These are phyloP conservation scores for Diadegma fenestrale DNA, from an alignment of 2,888 invertebrate genomes.

Conservation along the genomic window DNA sequence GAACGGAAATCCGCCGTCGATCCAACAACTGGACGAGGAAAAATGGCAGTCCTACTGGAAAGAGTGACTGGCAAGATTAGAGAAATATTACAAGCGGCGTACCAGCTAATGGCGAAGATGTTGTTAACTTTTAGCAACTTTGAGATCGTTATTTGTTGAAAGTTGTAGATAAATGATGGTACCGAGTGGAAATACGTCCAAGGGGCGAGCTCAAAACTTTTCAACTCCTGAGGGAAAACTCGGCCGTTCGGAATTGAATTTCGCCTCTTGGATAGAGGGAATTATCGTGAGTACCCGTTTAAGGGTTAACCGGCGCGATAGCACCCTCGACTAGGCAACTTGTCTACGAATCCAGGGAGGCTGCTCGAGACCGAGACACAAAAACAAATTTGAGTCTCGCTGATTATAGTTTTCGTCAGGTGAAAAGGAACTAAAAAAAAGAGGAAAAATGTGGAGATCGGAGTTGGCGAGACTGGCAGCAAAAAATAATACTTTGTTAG, in stretches of 20 bases:
- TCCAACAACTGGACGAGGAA: conserved; percentile 86
- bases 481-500: neutral
- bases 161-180: conserved; percentile 48
- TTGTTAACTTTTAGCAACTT: conserved; percentile 19
- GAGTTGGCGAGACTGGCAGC: neutral
- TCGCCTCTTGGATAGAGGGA: no score
- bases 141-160: conserved; percentile 24
- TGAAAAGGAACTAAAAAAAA: neutral
- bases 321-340: conserved; percentile 11
- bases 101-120: conserved; percentile 15
- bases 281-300: no score
- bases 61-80: conserved; percentile 88
- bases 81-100: conserved; percentile 84
- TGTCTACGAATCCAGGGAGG: conserved; percentile 4
- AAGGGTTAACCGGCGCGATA: conserved; percentile 28
- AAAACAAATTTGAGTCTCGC: neutral
- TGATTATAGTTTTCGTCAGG: no score
- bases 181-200: conserved; percentile 35
- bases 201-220: conserved; percentile 29
- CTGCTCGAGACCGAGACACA: neutral
- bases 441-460: neutral
- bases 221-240: conserved; percentile 19
- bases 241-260: conserved; percentile 65
- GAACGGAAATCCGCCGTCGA: conserved; percentile 89
- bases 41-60: conserved; percentile 89